Evolutionary conservation across 2,797 vertebrate species (phyloP), one percentile per base, ranked within the genome.

Genomic region (Rhynchotus rufescens): DNA sequence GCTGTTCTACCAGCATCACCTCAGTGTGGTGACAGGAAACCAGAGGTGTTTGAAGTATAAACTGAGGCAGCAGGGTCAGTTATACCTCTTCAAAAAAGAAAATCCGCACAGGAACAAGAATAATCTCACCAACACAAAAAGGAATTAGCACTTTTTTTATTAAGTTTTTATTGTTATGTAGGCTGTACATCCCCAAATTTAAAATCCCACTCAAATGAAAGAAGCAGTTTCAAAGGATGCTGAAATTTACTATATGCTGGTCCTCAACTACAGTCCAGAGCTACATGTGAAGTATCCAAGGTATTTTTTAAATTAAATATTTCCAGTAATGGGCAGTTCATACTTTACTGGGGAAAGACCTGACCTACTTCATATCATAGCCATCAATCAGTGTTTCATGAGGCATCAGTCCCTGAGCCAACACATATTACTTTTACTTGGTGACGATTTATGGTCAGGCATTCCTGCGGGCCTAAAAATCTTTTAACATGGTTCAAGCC

Each of bases 381-480:
- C 15, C 16, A 13, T 81, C 75, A 95, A 90, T 91, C 72, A 86
- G 28, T 7, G 40, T 80, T 91, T 74, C 32, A 3, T 32, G 20
- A 62, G 25, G 34, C 34, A 44, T 59, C 59, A 25, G 9, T 51
- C 36, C 77, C 15, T 67, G 11, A 83, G 69, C 61, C 79, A 92
- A 88, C n/a, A 89, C 49, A 82, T 90, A 80, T 9, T 22, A 12
- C 28, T 51, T 25, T 51, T 17, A 6, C 2, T 67, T 86, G 81
- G n/a, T 77, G 6, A 45, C 11, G 4, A 93, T 94, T 90, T 89
- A 85, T 25, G 9, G 15, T 40, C 60, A 69, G 65, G n/a, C 40
- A 76, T 3, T 21, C 28, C 17, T 59, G 28, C 15, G 78, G 6
- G 42, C 66, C 77, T 12, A 49, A 84, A 57, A 13, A 6, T 8